Evolutionary conservation across 2,797 vertebrate genomes (phyloP), one percentile per base, ranked within the genome.

Genomic region (Characodon lateralis): DNA sequence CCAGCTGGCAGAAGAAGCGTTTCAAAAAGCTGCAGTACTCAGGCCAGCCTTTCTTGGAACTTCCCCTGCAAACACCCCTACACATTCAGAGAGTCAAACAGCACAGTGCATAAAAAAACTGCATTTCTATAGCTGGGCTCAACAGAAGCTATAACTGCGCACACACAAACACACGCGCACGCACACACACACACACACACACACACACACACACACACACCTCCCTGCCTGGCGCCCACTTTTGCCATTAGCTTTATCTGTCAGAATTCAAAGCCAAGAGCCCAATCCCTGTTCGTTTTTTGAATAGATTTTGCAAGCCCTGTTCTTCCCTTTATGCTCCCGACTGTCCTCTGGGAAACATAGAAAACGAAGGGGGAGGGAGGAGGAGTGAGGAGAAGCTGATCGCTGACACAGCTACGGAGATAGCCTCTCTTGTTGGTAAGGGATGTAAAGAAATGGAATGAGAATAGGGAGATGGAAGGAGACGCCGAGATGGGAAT

Each of bases 401-500:
- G 83, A 91, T 91, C 77, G 90, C 93, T 94, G 92, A 94, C 91
- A 87, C 90, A 91, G 93, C 83, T 76, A 73, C 83, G 77, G 82
- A 93, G 89, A 93, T 92, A 92, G 87, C 85, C 87, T 83, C 87
- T 85, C 84, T 90, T 87, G 85, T 88, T 84, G 85, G 88, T 71
- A 58, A 83, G 84, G 80, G 83, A 84, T 88, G 87, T 85, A 89
- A 91, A 89, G 85, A 80, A 89, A 86, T 9, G 53, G 86, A 79
- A 85, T 73, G 88, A 87, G 73, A 63, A 55, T 78, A 74, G 82
- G 79, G 78, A 82, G 87, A 88, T 78, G 74, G 82, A 80, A 82
- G 77, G 81, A 80, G 83, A 88, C 85, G 90, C 83, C 87, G 85
- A 90, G 77, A 85, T 77, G 86, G 84, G 88, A 84, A 88, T 87